Conservation (phyloP, 2,113 vertebrate species). For the Tonatia bakeri region DNA sequence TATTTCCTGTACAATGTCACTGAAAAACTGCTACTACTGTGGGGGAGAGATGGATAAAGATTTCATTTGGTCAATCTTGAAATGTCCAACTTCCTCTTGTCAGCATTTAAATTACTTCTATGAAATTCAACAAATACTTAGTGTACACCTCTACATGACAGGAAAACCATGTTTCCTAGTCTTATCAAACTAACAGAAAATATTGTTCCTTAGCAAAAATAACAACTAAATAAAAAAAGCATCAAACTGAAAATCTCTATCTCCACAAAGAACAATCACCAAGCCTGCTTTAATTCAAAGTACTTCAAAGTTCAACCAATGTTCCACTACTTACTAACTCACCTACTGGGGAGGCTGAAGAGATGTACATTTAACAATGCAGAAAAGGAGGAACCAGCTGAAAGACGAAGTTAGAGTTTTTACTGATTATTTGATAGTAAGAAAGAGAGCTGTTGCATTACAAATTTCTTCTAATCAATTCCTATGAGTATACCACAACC, state of each 20-base stretch:
- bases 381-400: not conserved
- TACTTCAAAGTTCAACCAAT: not conserved
- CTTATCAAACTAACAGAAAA: not conserved
- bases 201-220: not conserved
- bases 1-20: not conserved
- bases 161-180: not conserved
- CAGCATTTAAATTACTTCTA: not conserved
- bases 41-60: not conserved
- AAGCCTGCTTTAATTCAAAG: not conserved
- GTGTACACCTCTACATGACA: not conserved
- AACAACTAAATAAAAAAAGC: not conserved
- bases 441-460: not conserved
- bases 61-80: not conserved
- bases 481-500: not conserved
- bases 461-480: not conserved
- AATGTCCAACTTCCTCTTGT: not conserved
- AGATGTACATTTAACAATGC: not conserved
- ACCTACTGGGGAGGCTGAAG: not conserved
- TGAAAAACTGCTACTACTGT: not conserved
- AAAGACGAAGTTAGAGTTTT: not conserved
- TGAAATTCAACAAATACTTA: not conserved
- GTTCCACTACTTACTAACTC: not conserved
- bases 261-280: not conserved
- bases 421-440: not conserved
- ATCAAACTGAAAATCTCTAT: not conserved